A percentile compares a stretch with the other conserved stretches of the same genome.
phyloP scores from a whole-genome alignment of 2,888 invertebrate genomes.

The Didymodactylos carnosus region DNA sequence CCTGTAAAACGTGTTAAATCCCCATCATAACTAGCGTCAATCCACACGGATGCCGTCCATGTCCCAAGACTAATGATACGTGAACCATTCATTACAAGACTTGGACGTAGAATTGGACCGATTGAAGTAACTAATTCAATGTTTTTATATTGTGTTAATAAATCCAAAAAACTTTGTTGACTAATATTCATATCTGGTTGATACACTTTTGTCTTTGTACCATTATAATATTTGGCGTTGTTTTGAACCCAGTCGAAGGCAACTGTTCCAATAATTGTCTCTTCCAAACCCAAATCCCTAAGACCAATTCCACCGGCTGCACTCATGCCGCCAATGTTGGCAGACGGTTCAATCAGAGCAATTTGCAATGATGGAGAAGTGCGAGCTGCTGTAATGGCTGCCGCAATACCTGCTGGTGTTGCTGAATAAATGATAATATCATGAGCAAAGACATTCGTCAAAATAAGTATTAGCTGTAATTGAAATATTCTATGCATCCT shows the following conservation, averaged over 20 bases:
- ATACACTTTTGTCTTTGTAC: not conserved
- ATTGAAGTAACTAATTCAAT: not conserved
- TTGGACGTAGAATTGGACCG: not conserved
- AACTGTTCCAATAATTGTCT: not conserved
- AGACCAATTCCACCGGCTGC: not conserved
- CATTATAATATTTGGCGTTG: not conserved
- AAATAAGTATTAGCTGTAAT: too few relatives aligned
- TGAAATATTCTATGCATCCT: too few relatives aligned
- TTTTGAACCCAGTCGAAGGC: not conserved
- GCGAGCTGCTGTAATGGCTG: not conserved
- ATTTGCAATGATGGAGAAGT: not conserved
- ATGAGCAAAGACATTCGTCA: too few relatives aligned
- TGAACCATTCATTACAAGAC: not conserved
- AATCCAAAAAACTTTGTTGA: not conserved
- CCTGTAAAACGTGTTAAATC: not conserved
- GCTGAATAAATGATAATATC: not conserved
- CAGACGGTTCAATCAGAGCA: not conserved
- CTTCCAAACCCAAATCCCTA: not conserved
- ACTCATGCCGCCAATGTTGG: not conserved
- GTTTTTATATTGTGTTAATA: not conserved
- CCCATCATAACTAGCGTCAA: not conserved
- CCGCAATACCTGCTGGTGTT: not conserved
- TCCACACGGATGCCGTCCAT: not conserved
- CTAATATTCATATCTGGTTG: not conserved
- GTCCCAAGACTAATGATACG: not conserved